Percentiles rank a stretch among this genome's conserved stretches.
Evolutionary conservation across 2,888 invertebrate species (phyloP).

Genomic region (Diabrotica balteata): DNA sequence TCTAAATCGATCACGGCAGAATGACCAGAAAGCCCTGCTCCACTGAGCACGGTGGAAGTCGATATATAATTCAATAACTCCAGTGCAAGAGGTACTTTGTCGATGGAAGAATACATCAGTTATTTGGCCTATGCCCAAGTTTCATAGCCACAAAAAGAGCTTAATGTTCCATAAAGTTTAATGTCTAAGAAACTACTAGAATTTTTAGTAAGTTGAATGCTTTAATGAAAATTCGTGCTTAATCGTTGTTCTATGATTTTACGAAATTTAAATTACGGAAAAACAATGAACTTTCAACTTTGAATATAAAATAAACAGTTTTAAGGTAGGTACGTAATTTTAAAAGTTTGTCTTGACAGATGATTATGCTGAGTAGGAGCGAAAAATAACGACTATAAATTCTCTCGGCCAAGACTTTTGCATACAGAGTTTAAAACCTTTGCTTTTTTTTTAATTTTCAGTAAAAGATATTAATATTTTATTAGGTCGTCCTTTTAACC

Average conservation of each 20-base stretch:
- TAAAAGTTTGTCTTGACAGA: no score
- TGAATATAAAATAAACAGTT: no score
- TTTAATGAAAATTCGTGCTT: constrained; percentile 19
- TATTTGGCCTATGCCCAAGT: constrained; percentile 28
- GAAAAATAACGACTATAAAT: no score
- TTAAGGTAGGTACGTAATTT: no score
- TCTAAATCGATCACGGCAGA: background rate
- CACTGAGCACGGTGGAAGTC: constrained; percentile 5
- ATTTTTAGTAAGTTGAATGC: constrained; percentile 27
- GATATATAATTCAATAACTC: constrained; percentile 24
- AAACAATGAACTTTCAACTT: no score
- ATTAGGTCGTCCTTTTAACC: no score
- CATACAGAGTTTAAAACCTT: no score
- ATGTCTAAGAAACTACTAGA: constrained; percentile 29
- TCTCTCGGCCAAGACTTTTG: no score
- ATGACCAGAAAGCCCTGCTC: constrained; percentile 6
- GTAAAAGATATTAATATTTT: no score
- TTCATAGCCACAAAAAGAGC: constrained; percentile 24
- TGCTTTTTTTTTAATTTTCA: no score
- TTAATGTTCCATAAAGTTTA: constrained; percentile 31
- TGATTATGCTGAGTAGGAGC: no score
- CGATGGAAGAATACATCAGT: constrained; percentile 22
- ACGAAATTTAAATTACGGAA: background rate
- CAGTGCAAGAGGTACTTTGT: constrained; percentile 16
- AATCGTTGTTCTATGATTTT: constrained; percentile 1